Base-by-base conservation (phyloP, 2,888 invertebrate genomes). In the Cantharis lateralis region DNA sequence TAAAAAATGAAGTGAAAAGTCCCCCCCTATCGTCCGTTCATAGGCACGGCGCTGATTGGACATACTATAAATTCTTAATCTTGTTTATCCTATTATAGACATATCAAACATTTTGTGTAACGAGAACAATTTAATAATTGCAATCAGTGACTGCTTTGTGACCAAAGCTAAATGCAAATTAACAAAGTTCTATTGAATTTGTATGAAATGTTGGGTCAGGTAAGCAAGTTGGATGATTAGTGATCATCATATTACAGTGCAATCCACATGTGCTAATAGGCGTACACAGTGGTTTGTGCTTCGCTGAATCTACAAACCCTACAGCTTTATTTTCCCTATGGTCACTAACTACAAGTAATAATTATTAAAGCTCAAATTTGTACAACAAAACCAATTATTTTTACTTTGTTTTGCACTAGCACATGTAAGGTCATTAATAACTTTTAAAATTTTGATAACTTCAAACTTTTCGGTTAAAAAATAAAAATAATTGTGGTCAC, bases 181-280 rank as follows among this genome's bases (percentile, higher is more conserved):
- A 82, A 84, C 84, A 84, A 85, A 84, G 84, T 82, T 78, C 79
- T 81, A 83, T 84, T 72, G 77, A 71, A 61, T 70, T 71, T 63
- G 61, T 82, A 48, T 82, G 81, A 81, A 80, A 80, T 80, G 81
- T 82, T 81, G 79, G 80, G 83, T 81, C 84, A 84, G 84, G 84
- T 84, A 84, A 83, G 82, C 84, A 83, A 74, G 63, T 76, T 76
- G 83, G 82, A 82, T 83, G 82, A 83, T 83, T 82, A 82, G 82
- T 82, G 83, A 84, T 84, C 81, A 80, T 84, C 81, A 79, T 82
- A 82, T 84, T 84, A 83, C 80, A 80, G 78, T 80, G 83, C 81
- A 84, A 84, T 84, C 82, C 84, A 78, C 80, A 82, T 82, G 84
- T 82, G 84, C 83, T 85, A 85, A 85, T 85, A 83, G 84, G 83